phyloP scores from a whole-genome alignment of 64 coral and sea anemone species.

The Pocillopora verrucosa region DNA sequence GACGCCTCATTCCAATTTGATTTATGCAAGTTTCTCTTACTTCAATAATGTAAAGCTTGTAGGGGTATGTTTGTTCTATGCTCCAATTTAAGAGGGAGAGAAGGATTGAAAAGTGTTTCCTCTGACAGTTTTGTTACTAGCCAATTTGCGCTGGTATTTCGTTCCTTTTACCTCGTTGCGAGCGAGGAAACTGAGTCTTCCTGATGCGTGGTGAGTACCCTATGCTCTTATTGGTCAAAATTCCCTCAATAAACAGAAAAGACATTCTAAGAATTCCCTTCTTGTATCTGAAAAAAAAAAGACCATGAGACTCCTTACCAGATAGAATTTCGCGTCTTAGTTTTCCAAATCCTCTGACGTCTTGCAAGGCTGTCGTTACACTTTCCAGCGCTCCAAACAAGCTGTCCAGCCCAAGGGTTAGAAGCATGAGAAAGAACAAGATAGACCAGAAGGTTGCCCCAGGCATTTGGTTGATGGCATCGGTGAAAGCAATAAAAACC shows the following conservation, averaged over 20 bases:
- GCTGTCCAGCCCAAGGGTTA: conserved; percentile 84
- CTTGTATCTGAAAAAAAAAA: not conserved
- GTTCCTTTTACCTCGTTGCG: not conserved
- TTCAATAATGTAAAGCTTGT: no score
- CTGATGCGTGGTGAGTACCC: not conserved
- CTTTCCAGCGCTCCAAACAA: conserved; percentile 91
- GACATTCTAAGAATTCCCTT: not conserved
- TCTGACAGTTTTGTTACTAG: no score
- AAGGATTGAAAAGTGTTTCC: no score
- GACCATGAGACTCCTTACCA: conserved; percentile 22
- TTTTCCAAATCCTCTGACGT: conserved; percentile 62
- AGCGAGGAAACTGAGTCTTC: not conserved
- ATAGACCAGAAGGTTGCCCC: conserved; percentile 82
- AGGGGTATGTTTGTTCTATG: no score
- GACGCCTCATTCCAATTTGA: no score
- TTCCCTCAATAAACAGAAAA: not conserved
- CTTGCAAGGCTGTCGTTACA: conserved; percentile 76
- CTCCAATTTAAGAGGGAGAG: no score
- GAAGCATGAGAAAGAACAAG: conserved; percentile 90
- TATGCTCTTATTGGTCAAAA: not conserved
- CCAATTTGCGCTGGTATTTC: no score
- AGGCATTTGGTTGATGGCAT: conserved; percentile 92
- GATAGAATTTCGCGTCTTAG: conserved; percentile 69
- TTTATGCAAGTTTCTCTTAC: no score
- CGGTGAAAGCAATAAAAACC: conserved; percentile 93